Evolutionary conservation across 53 echinoderm and acorn worm genomes (phyloP), one percentile per base, ranked within the genome.

Genomic region (Apostichopus leukothele): DNA sequence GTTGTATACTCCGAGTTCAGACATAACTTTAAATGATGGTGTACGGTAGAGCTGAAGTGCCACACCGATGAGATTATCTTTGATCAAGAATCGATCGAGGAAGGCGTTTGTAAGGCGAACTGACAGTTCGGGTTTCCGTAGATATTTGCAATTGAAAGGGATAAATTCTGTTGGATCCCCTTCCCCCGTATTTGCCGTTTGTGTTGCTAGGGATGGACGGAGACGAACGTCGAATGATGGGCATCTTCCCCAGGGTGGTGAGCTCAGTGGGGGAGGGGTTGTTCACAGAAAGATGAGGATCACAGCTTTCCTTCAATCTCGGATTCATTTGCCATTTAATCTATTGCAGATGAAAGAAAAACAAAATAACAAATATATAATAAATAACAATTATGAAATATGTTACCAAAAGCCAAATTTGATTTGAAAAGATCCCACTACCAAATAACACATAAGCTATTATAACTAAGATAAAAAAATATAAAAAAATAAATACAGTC

Each of bases 201-300:
- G 98, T 94, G 71, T 97, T 95, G 60, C 98, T 97, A 4, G 98
- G 98, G 19, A 97, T 97, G 14, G 98, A 97, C 4, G 98, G 95
- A 9, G 98, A 94, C 0, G 94, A 95, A 4, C 90, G 93, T 3
- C 90, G 93, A 16, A 52, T 88, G 5, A 91, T 83, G 0, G 95
- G 91, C 16, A 95, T 90, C 53, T 91, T 90, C n/a, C 91, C 89
- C 74, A 95, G 63, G 88, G 91, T 76, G 23, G 95, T 93, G 13
- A 96, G 93, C 67, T 96, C 96, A 21, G 91, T 90, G 26, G 96
- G 92, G 6, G 95, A 93, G 6, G 92, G 93, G 66, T 95, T 93
- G 79, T 93, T 95, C 39, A 95, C 92, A 0, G 95, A 93, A n/a
- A 92, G 85, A 50, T 88, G 86, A 14, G 93, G 90, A 52, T 95